Evolutionary conservation across 1,140 invertebrate genomes (phyloP).

Genomic region (Eumeta japonica): DNA sequence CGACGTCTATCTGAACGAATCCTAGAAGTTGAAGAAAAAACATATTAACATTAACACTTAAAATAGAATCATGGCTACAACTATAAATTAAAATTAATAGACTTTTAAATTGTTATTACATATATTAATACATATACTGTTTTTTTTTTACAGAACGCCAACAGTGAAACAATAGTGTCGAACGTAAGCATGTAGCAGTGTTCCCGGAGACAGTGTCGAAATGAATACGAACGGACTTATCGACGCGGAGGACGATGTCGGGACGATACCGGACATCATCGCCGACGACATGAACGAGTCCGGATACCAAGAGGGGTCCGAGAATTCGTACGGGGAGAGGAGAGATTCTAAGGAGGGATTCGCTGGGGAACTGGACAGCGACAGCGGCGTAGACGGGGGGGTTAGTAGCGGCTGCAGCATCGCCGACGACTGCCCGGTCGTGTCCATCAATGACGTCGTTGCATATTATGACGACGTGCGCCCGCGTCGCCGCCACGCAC

Average conservation of each 20-base stretch:
- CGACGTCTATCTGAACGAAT: no score
- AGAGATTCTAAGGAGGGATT: constrained; percentile 45
- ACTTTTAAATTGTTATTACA: no score
- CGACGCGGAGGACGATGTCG: constrained; percentile 32
- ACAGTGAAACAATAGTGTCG: constrained; percentile 19
- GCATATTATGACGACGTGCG: constrained; percentile 52
- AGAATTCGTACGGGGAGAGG: constrained; percentile 39
- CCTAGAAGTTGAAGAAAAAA: no score
- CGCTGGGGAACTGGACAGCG: constrained; percentile 40
- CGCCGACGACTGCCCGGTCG: constrained; percentile 51
- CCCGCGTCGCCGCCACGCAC: constrained; percentile 57
- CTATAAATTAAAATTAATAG: no score
- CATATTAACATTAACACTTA: no score
- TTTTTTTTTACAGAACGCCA: constrained; percentile 33
- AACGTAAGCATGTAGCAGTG: constrained; percentile 41
- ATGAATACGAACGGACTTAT: constrained; percentile 24
- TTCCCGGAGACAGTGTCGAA: constrained; percentile 10
- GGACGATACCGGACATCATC: constrained; percentile 42
- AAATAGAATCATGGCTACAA: no score
- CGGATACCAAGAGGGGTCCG: constrained; percentile 44
- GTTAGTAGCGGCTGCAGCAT: constrained; percentile 43
- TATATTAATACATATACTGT: no score
- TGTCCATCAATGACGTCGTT: constrained; percentile 53
- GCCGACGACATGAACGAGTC: constrained; percentile 49
- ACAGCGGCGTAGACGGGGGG: constrained; percentile 41